A percentile compares a stretch with the other conserved stretches of the same genome.
These are phyloP conservation scores for Emydura subglobosa DNA, from an alignment of 2,113 vertebrate species.

Conservation along the genomic window DNA sequence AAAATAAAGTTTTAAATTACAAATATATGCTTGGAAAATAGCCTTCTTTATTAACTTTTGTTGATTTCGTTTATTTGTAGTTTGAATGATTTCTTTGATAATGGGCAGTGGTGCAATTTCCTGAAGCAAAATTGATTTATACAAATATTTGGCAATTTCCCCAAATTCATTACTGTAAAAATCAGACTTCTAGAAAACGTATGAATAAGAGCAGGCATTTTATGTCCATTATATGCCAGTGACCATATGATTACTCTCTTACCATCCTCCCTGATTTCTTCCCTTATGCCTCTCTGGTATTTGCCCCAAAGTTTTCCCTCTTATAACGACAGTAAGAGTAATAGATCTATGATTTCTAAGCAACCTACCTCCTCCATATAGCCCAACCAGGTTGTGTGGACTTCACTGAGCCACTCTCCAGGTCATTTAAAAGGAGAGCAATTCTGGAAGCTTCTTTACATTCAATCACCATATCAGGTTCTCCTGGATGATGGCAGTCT, in stretches of 20 bases:
- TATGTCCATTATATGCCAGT: neutral
- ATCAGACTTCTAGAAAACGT: neutral
- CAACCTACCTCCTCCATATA: neutral
- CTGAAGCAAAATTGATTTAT: neutral
- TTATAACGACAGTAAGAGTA: neutral
- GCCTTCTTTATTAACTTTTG: neutral
- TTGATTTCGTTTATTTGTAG: neutral
- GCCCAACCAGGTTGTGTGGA: neutral
- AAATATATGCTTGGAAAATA: conserved; percentile 13
- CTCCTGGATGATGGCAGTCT: neutral
- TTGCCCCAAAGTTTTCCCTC: neutral
- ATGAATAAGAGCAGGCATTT: neutral
- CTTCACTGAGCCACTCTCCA: neutral
- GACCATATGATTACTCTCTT: neutral
- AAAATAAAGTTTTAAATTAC: conserved; percentile 79
- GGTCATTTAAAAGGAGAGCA: neutral
- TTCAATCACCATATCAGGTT: neutral
- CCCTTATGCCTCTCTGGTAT: neutral
- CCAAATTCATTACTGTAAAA: neutral
- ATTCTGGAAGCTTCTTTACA: neutral
- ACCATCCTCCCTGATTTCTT: neutral
- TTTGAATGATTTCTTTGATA: neutral
- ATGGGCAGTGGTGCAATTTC: neutral
- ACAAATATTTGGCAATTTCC: neutral
- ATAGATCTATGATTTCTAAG: neutral